Evolutionary conservation across 2,888 invertebrate genomes (phyloP), one percentile per base, ranked within the genome.

Genomic region (Ephialtes manifestator): DNA sequence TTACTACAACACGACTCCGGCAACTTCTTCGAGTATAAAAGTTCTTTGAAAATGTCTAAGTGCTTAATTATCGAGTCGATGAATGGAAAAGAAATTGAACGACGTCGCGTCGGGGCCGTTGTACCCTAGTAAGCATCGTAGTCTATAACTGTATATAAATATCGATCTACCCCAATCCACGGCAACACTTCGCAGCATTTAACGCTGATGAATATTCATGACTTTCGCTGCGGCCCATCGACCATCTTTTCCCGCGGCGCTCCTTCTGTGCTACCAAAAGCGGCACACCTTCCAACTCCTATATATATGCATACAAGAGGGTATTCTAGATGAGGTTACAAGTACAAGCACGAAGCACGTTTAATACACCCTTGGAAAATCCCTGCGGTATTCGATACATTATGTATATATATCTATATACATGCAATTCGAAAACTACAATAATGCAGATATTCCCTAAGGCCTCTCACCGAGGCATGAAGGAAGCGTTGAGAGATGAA

Each of bases 171-270:
- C 39, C 70, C 58, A 39, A 31, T 20, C 46, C 35, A 35, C 70
- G 55, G 46, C 58, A 58, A 70, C 70, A 78, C 80, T 80, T 71
- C 39, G 55, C 51, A 70, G 86, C 84, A 75, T 86, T 86, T 85
- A 86, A 84, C 70, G 77, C 65, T 85, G 77, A 86, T 86, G 83
- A 85, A 86, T 86, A 86, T 86, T 83, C 86, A 86, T 85, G 84
- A 86, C 82, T 82, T 70, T 76, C 63, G 78, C 20, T 70, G 77
- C 65, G 28, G 74, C 60, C 74, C 78, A 77, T 86, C 82, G 80
- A 84, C 81, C 76, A 68, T 78, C 71, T 76, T 74, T 71, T 53
- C 55, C 67, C 74, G 18, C 1, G 48, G 58, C 43, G 24, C 67
- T 60, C 55, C 65, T 67, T 67, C 60, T 74, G 51, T 68, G 18